Base-by-base conservation (phyloP, 2,113 vertebrate genomes). In the Litocranius walleri region DNA sequence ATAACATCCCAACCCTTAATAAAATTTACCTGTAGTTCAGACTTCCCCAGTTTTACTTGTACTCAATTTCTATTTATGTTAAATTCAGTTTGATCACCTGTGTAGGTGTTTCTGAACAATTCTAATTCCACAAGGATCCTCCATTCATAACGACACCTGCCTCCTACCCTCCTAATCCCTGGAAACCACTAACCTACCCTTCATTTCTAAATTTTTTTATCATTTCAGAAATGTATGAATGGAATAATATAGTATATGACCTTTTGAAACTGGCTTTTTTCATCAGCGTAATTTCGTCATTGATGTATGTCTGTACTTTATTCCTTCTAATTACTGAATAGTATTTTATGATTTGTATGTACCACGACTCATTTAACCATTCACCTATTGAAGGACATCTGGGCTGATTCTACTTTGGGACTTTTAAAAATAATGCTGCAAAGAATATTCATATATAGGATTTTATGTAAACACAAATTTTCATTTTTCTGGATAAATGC, bases 401-500 rank as follows among this genome's bases (percentile, higher is more conserved):
- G 29, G 33, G 7, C 94, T 89, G 14, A 91, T 84, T 93, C 40
- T 57, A 91, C 27, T 88, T 92, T 78, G 9, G 30, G 9, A 43
- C 77, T 91, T 91, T 56, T 56, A 91, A 91, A 96, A 88, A 50
- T 57, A 88, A 94, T 67, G 12, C 54, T 90, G n/a, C 57, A 71
- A 6, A 84, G 45, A 94, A 88, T 36, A 57, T 88, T 95, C 54
- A 36, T 85, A 1, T 84, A 33, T 52, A 91, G 52, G 14, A 54
- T 93, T 87, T 93, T 71, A n/a, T 78, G 45, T 91, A 59, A 94
- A 77, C 11, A 23, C 81, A 77, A 56, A 85, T 52, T 82, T 80
- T 90, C 36, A 59, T 88, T 90, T 96, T 57, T 96, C 45, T 93
- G n/a, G 52, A 74, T 93, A 86, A 82, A 91, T 84, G 48, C 36